phyloP scores from a whole-genome alignment of 2,888 invertebrate genomes.

The Brenthis hecate region DNA sequence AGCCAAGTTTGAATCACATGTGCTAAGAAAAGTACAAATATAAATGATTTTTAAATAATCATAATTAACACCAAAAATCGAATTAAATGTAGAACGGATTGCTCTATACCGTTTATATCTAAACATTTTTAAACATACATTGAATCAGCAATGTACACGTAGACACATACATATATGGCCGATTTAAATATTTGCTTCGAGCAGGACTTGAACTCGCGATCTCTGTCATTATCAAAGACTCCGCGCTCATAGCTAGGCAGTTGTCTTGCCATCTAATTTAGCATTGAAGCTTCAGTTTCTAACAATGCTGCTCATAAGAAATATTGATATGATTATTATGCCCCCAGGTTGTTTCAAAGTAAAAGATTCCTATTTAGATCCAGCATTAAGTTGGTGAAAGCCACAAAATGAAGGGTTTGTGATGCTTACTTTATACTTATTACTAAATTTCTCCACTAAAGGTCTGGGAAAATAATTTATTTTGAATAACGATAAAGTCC shows the following conservation, averaged over 20 bases:
- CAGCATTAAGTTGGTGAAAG: constrained; percentile 66
- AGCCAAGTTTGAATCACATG: neutral
- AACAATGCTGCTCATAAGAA: neutral
- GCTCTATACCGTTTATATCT: too few relatives aligned
- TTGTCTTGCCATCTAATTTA: too few relatives aligned
- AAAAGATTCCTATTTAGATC: constrained; percentile 58
- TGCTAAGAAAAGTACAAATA: neutral
- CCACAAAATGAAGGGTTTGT: constrained; percentile 62
- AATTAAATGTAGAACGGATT: too few relatives aligned
- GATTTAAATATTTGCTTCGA: too few relatives aligned
- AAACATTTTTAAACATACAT: too few relatives aligned
- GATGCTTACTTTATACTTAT: constrained; percentile 63
- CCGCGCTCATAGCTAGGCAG: too few relatives aligned
- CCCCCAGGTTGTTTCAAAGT: constrained; percentile 42
- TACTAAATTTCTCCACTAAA: constrained; percentile 63
- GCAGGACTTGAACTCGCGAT: too few relatives aligned
- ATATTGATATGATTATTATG: constrained; percentile 8
- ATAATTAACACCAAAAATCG: neutral
- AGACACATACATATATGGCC: too few relatives aligned
- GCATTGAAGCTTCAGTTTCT: neutral
- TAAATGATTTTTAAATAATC: neutral
- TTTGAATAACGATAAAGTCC: constrained; percentile 41
- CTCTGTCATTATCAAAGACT: too few relatives aligned
- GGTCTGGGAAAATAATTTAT: constrained; percentile 59
- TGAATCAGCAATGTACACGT: too few relatives aligned